Evolutionary conservation across 2,113 vertebrate genomes (phyloP).

Genomic region (Xiphorhynchus elegans): DNA sequence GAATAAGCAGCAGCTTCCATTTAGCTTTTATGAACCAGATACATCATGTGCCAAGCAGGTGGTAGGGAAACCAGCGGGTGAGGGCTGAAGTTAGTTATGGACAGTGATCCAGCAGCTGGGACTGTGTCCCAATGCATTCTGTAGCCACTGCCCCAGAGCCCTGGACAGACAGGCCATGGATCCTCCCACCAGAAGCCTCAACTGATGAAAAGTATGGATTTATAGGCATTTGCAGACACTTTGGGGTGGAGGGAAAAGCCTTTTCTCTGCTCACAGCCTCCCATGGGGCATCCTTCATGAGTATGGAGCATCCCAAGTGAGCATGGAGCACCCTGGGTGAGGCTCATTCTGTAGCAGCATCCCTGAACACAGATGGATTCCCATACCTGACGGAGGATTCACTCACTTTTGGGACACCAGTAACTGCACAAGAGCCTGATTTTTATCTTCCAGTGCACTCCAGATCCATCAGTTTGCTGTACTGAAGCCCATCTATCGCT

Average conservation of each 20-base stretch:
- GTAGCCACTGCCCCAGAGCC: not conserved
- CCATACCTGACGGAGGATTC: accelerated
- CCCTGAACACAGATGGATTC: not conserved
- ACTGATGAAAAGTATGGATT: accelerated
- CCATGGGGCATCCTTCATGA: not conserved
- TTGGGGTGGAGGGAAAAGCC: accelerated
- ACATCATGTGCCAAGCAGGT: not conserved
- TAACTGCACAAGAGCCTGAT: not conserved
- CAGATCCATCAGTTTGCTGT: not conserved
- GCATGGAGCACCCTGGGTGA: not conserved
- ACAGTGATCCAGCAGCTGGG: accelerated
- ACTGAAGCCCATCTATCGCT: not conserved
- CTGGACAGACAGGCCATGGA: not conserved
- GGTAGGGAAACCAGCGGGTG: not conserved
- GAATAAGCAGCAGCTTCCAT: not conserved
- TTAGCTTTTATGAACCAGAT: constrained; percentile 12
- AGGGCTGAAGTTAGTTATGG: not conserved
- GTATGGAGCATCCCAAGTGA: not conserved
- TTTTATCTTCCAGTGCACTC: not conserved
- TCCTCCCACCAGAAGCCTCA: not conserved
- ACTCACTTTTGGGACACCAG: not conserved
- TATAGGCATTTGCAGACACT: not conserved
- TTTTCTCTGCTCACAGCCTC: accelerated
- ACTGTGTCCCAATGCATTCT: not conserved
- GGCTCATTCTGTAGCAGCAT: not conserved